Percentiles rank a stretch among this genome's conserved stretches.
Evolutionary conservation across 2,888 invertebrate genomes (phyloP).

Genomic region (Epirrhoe tristata): DNA sequence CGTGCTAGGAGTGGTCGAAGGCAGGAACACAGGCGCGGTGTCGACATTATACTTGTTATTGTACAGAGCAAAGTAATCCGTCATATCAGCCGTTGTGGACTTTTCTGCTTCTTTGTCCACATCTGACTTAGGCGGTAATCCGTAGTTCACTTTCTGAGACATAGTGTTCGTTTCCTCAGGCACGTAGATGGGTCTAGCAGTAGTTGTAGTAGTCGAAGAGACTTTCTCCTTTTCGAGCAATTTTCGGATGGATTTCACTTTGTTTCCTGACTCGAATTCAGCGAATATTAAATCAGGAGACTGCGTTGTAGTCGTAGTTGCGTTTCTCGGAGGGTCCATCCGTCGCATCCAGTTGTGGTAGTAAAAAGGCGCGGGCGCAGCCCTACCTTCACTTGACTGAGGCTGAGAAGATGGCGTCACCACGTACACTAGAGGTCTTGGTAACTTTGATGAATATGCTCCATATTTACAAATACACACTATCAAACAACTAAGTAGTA

Average conservation of each 20-base stretch:
- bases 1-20: constrained; percentile 49
- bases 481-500: constrained; percentile 53
- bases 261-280: constrained; percentile 73
- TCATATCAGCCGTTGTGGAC: constrained; percentile 54
- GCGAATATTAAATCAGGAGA: constrained; percentile 80
- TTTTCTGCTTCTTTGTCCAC: constrained; percentile 44
- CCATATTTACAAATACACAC: constrained; percentile 56
- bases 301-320: constrained; percentile 55
- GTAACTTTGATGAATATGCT: constrained; percentile 58
- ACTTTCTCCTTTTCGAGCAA: constrained; percentile 71
- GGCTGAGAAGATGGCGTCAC: constrained; percentile 72
- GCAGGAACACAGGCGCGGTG: constrained; percentile 59
- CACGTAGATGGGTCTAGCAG: constrained; percentile 68
- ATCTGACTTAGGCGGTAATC: constrained; percentile 46
- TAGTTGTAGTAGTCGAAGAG: constrained; percentile 51
- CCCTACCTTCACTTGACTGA: constrained; percentile 61
- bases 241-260: constrained; percentile 74
- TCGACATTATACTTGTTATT: constrained; percentile 64
- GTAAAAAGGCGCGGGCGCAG: constrained; percentile 75
- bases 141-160: constrained; percentile 52
- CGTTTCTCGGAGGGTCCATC: constrained; percentile 65
- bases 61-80: constrained; percentile 67
- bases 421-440: constrained; percentile 75
- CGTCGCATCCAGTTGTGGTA: constrained; percentile 78
- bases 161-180: constrained; percentile 57